phyloP scores from a whole-genome alignment of 2,113 vertebrate genomes.

The Caretta caretta region DNA sequence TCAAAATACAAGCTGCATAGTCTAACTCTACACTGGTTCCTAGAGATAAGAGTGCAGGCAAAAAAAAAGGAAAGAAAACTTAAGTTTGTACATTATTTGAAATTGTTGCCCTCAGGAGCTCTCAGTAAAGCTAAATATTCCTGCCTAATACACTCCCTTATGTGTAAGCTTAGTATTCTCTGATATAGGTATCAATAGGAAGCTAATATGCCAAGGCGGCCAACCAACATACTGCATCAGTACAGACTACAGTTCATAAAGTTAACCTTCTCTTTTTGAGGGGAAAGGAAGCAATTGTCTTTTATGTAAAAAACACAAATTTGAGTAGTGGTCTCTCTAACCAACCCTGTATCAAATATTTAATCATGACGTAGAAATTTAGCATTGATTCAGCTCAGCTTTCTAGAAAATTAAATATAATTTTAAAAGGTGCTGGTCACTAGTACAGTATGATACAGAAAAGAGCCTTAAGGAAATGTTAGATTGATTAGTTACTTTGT shows the following conservation, averaged over 20 bases:
- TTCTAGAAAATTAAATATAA: fast-evolving
- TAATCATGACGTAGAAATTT: neutral
- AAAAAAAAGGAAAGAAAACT: neutral
- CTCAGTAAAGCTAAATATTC: neutral
- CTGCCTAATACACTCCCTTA: neutral
- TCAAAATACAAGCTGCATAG: neutral
- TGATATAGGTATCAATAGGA: neutral
- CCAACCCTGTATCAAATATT: neutral
- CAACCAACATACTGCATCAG: neutral
- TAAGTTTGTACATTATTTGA: neutral
- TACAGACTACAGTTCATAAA: neutral
- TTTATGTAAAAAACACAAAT: neutral
- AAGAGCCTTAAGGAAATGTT: neutral
- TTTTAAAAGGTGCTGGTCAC: neutral
- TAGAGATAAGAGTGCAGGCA: fast-evolving
- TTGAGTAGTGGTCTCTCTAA: neutral
- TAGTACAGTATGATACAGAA: fast-evolving
- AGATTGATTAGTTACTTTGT: neutral
- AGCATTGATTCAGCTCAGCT: neutral
- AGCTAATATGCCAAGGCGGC: neutral
- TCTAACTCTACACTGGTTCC: neutral
- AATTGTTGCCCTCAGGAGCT: neutral
- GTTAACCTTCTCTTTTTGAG: fast-evolving
- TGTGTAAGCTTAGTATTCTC: fast-evolving
- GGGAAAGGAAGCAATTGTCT: neutral